Base-by-base conservation (phyloP, 1,140 invertebrate genomes). In the Brevipalpus yothersi region DNA sequence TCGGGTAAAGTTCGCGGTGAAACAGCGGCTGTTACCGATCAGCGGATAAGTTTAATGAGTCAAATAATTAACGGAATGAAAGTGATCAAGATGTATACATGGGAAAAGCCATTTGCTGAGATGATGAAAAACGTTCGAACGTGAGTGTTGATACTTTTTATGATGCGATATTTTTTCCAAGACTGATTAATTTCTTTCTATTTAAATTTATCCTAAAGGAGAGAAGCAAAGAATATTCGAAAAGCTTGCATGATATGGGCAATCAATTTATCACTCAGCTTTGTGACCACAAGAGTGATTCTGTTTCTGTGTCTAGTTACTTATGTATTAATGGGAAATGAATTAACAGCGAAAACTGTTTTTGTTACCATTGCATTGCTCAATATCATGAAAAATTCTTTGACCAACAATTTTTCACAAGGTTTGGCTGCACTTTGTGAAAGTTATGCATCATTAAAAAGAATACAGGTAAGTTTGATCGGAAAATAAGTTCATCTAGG, bases 11-110 rank as follows among this genome's bases (percentile, higher is more conserved):
- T 31, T 31, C 31, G 31, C 31, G 31, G 31, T 31, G 31, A 75
- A 64, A 82, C 80, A 15, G 82, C 84, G 0, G 62, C 75, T 8
- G 75, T 78, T 63, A 89, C 86, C 0, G 89, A 93, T 68, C 79
- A 87, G 66, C 74, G 88, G 61, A 80, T 92, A 1, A 75, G 81
- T 56, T 69, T 89, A 54, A 89, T 91, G 83, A 87, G 84, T 68
- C 87, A 92, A 73, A 84, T 93, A n/a, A 80, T 93, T 19, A 77
- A 79, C 53, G 87, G 84, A 1, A 86, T 92, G 66, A 80, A 87
- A 70, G 81, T 89, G 31, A 83, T 92, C 59, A 93, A 67, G 47
- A 67, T 67, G 66, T 87, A 87, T 65, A 80, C 82, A 2, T 88
- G 85, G 85, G 85, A 88, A 68, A 78, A 78, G 65, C 78, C 82